A percentile compares a stretch with the other conserved stretches of the same genome.
phyloP scores from a whole-genome alignment of 2,888 invertebrate genomes.

The Augochlorella aurata region DNA sequence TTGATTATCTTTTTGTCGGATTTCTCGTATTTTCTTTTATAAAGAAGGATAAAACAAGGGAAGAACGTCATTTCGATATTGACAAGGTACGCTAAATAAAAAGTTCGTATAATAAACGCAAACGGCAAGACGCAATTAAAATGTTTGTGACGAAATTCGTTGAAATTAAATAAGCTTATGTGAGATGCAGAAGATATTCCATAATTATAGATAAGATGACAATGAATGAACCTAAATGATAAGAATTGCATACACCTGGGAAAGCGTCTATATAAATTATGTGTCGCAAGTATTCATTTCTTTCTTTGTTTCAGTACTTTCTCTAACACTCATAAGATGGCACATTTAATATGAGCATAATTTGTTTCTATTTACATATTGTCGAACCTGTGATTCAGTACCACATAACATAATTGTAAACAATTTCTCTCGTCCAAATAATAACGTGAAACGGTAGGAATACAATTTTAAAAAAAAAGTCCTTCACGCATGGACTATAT shows the following conservation, averaged over 20 bases:
- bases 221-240: conserved; percentile 56
- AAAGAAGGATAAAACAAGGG: conserved; percentile 9
- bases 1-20: conserved; percentile 37
- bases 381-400: conserved; percentile 60
- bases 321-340: conserved; percentile 65
- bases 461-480: conserved; percentile 54
- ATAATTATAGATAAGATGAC: conserved; percentile 53
- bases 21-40: background rate
- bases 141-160: conserved; percentile 41
- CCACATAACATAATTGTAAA: conserved; percentile 59
- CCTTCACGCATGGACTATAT: conserved; percentile 50
- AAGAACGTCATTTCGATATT: conserved; percentile 29
- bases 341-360: conserved; percentile 69
- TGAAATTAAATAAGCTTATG: conserved; percentile 59
- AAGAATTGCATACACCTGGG: conserved; percentile 59
- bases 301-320: conserved; percentile 40
- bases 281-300: conserved; percentile 45
- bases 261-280: conserved; percentile 66
- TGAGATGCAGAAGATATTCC: conserved; percentile 51
- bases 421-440: conserved; percentile 53
- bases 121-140: conserved; percentile 61
- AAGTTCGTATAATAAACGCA: conserved; percentile 49
- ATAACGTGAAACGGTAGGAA: conserved; percentile 56
- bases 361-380: conserved; percentile 63
- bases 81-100: conserved; percentile 56